Conservation (phyloP, 2,113 vertebrate genomes). For the Micronycteris hirsuta region DNA sequence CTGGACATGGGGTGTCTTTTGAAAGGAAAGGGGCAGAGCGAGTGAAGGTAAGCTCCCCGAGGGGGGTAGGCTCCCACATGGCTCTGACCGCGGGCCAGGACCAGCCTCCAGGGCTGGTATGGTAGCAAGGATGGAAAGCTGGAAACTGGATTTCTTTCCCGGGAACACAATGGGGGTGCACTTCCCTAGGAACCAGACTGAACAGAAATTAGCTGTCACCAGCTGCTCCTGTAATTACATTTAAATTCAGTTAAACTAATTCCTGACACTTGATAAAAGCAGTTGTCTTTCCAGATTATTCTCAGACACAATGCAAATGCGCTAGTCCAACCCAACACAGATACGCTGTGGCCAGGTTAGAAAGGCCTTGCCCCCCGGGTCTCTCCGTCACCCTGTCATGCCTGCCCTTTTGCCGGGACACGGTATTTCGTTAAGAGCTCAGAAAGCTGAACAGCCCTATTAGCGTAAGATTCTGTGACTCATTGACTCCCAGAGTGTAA, state of each 20-base stretch:
- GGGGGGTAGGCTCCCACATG: not conserved
- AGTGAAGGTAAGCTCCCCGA: not conserved
- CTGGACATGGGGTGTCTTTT: not conserved
- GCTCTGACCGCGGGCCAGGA: not conserved
- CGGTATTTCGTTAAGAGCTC: not conserved
- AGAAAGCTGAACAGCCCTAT: conserved; percentile 44
- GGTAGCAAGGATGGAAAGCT: not conserved
- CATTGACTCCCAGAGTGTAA: conserved; percentile 61
- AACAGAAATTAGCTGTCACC: conserved; percentile 62
- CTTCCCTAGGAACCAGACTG: conserved; percentile 41
- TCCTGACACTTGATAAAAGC: conserved; percentile 70
- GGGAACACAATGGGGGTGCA: conserved; percentile 46
- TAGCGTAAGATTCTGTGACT: conserved; percentile 66
- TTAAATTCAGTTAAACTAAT: conserved; percentile 63
- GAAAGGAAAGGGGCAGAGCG: not conserved
- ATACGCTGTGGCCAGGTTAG: not conserved
- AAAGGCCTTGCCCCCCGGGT: not conserved
- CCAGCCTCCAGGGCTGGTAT: not conserved
- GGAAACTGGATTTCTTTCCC: conserved; percentile 22
- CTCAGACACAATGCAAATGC: not conserved
- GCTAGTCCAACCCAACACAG: not conserved
- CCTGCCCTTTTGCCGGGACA: not conserved
- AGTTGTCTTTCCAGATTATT: conserved; percentile 60
- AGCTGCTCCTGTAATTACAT: conserved; percentile 71
- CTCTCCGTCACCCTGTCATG: not conserved